Evolutionary conservation across 2,797 vertebrate species (phyloP).

Genomic region (Alca torda): DNA sequence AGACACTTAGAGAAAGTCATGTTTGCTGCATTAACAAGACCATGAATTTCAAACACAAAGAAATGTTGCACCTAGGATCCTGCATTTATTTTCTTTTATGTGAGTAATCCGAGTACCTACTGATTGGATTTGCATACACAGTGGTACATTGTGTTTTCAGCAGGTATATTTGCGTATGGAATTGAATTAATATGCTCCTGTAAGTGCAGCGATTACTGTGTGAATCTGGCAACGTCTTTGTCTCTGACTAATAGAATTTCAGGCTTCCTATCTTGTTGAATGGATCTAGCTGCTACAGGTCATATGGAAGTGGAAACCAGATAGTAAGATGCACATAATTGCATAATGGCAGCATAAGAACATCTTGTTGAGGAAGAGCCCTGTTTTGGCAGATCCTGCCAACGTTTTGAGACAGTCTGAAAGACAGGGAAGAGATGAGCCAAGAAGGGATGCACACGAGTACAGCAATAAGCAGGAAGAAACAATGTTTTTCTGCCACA

Average conservation of each 20-base stretch:
- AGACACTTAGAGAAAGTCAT: background rate
- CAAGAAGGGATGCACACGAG: background rate
- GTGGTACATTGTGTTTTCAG: background rate
- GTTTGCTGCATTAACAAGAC: background rate
- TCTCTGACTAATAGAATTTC: background rate
- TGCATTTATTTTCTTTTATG: background rate
- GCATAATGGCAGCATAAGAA: background rate
- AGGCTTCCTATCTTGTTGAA: background rate
- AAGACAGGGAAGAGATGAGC: background rate
- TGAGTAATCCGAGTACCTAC: background rate
- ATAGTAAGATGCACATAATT: background rate
- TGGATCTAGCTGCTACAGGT: background rate
- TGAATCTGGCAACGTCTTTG: background rate
- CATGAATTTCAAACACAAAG: background rate
- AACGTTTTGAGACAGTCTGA: background rate
- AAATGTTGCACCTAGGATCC: background rate
- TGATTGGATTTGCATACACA: constrained; percentile 31
- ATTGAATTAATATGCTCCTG: background rate
- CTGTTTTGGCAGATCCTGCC: background rate
- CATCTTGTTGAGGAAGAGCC: background rate
- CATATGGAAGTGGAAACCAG: background rate
- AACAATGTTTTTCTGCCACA: background rate
- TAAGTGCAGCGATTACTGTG: background rate
- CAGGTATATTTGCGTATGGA: background rate
- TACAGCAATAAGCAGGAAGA: background rate